Conservation (phyloP, 2,888 invertebrate genomes). For the Biston betularia region DNA sequence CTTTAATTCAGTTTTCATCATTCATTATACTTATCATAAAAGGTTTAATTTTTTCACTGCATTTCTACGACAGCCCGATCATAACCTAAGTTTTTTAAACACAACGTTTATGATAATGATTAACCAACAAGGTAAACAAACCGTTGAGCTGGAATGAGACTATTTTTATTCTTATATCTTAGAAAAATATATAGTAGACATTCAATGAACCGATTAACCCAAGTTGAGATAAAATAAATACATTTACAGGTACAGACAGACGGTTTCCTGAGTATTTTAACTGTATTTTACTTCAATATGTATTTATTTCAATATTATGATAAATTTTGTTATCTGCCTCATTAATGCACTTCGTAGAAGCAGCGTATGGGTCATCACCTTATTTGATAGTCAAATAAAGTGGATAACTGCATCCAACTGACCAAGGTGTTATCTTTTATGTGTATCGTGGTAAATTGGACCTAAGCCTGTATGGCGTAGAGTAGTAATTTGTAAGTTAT, state of each 20-base stretch:
- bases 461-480: not conserved
- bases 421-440: not conserved
- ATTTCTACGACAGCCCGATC: too few relatives aligned
- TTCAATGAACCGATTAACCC: slow-evolving; percentile 19
- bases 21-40: too few relatives aligned
- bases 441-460: not conserved
- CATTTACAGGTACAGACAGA: not conserved
- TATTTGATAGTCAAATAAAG: slow-evolving; percentile 24
- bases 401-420: slow-evolving; percentile 15
- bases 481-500: not conserved
- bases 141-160: too few relatives aligned
- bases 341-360: slow-evolving; percentile 13
- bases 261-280: not conserved
- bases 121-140: too few relatives aligned
- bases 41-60: too few relatives aligned
- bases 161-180: not conserved
- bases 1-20: too few relatives aligned
- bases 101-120: too few relatives aligned
- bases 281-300: not conserved
- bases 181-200: slow-evolving; percentile 3
- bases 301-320: not conserved
- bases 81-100: too few relatives aligned
- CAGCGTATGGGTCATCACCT: slow-evolving; percentile 33
- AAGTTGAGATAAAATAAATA: not conserved
- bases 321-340: not conserved